Percentiles rank a stretch among this genome's conserved stretches.
These are phyloP conservation scores for Heliconius hermathena DNA, from an alignment of 1,140 invertebrate genomes.

Conservation along the genomic window DNA sequence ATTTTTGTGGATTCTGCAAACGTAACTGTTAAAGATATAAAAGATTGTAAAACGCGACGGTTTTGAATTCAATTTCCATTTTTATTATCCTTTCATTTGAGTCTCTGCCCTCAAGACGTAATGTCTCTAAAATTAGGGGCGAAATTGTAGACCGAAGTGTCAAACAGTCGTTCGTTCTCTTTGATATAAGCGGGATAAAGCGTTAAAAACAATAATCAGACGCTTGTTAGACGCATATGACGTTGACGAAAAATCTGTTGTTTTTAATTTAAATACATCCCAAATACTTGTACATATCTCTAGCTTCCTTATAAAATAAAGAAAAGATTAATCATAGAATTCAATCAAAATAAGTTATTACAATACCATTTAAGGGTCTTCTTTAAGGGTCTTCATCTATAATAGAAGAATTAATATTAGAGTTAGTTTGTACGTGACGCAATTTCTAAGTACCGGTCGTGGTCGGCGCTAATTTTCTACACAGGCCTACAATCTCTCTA, in stretches of 20 bases:
- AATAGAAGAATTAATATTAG: background rate
- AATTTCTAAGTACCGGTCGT: background rate
- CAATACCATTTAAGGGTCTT: background rate
- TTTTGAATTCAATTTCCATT: too few species aligned
- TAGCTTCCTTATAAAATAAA: background rate
- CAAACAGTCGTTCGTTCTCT: too few species aligned
- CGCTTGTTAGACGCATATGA: too few species aligned
- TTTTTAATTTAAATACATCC: background rate
- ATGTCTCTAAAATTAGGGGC: too few species aligned
- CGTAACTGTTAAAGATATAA: background rate
- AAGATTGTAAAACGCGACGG: too few species aligned
- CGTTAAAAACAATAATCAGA: too few species aligned
- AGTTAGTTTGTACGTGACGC: background rate
- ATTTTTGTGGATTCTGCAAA: background rate
- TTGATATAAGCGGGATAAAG: too few species aligned
- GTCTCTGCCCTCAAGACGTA: too few species aligned
- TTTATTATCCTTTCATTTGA: too few species aligned
- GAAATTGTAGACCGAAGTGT: too few species aligned
- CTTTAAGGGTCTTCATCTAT: too few species aligned
- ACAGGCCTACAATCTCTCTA: background rate
- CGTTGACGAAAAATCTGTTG: too few species aligned
- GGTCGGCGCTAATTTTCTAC: background rate
- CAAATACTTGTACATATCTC: background rate
- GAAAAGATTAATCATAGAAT: background rate
- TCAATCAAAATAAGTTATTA: background rate